Base-by-base conservation (phyloP, 1,140 invertebrate genomes). In the Aporrectodea caliginosa region DNA sequence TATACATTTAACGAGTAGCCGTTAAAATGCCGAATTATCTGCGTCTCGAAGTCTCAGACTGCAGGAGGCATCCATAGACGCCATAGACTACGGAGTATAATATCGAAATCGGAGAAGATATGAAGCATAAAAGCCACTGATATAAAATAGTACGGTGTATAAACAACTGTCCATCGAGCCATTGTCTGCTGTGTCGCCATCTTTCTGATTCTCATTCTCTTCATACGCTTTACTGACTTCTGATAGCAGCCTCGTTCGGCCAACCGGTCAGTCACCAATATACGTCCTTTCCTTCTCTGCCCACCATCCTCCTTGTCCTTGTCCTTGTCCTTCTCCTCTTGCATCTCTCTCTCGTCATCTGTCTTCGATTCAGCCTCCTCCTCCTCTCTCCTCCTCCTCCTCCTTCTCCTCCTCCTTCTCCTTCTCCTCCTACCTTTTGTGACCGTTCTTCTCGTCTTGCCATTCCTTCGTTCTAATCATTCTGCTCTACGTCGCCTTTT, bases 331-430 rank as follows among this genome's bases (percentile, higher is more conserved):
- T n/a, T n/a, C n/a, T n/a, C n/a, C n/a, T n/a, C n/a, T n/a, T n/a
- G n/a, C n/a, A n/a, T n/a, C n/a, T n/a, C n/a, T n/a, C n/a, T n/a
- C n/a, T n/a, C n/a, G n/a, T n/a, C n/a, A n/a, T n/a, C n/a, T n/a
- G n/a, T n/a, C n/a, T n/a, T n/a, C n/a, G n/a, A n/a, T 58, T 12
- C 43, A 58, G 43, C 22, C 43, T 22, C 6, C 22, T 22, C 43
- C 6, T 58, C 43, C 6, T 58, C 43, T 58, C 6, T 22, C 22
- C 43, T 58, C 22, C 6, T 58, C 43, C 6, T 58, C 22, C 35
- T 27, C 70, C 58, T 75, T 70, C 79, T 35, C 69, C 35, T 69
- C 0, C 35, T 71, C 78, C 43, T 58, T 58, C 43, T 58, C 22
- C 43, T 76, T 58, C 22, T 22, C 22, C 43, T 22, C 22, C 22